Conservation (phyloP, 2,797 vertebrate genomes). For the Scleropages formosus region DNA sequence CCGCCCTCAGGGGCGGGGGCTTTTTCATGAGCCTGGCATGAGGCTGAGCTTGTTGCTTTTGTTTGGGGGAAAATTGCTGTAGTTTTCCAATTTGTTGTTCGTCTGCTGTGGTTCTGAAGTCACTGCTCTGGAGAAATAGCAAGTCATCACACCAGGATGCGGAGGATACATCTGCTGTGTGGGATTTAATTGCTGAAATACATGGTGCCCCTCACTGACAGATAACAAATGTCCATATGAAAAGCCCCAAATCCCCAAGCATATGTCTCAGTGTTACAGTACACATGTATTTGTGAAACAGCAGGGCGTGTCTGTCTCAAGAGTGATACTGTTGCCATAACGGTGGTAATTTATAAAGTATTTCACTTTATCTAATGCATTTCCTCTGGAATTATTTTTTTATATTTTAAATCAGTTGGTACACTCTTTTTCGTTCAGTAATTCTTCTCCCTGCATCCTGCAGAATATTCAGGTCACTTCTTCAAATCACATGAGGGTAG, state of each 20-base stretch:
- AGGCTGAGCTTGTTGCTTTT: no score
- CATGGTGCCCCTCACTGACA: not conserved
- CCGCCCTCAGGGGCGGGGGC: no score
- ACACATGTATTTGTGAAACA: not conserved
- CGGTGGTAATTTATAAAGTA: not conserved
- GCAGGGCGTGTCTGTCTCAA: not conserved
- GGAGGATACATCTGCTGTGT: not conserved
- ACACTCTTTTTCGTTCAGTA: no score
- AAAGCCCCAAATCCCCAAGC: slow-evolving; percentile 8
- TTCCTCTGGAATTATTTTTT: no score
- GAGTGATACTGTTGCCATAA: not conserved
- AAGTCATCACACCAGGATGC: not conserved
- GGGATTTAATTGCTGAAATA: not conserved
- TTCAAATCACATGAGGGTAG: no score
- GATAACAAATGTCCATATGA: slow-evolving; percentile 1
- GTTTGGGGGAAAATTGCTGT: not conserved
- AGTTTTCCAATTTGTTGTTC: not conserved
- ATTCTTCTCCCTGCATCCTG: no score
- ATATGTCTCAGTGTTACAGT: not conserved
- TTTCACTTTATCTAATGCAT: no score
- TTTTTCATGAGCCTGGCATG: no score
- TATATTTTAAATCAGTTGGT: no score
- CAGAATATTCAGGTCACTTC: no score
- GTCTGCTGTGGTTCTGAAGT: not conserved
- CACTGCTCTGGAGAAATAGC: not conserved